Evolutionary conservation across 2,113 vertebrate species (phyloP).

Genomic region (Atherinomorus stipes): DNA sequence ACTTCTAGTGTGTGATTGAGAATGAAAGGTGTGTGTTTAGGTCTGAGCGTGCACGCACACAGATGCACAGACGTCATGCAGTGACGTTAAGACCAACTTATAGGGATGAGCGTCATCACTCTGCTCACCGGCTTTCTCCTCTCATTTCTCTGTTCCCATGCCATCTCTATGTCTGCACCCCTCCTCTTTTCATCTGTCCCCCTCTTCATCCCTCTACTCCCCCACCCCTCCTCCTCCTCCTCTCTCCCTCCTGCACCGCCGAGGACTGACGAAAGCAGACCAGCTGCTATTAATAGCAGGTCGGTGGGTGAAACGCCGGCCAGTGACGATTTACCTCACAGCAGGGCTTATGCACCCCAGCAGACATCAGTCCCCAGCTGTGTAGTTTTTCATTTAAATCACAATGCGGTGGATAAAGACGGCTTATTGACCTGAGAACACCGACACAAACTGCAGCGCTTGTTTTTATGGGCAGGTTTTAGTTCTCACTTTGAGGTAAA

Average conservation of each 20-base stretch:
- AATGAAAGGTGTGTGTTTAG: slow-evolving; percentile 12
- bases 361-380: slow-evolving; percentile 33
- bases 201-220: neutral
- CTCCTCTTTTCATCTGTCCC: neutral
- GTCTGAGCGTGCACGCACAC: slow-evolving; percentile 2
- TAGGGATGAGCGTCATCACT: slow-evolving; percentile 43
- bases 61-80: slow-evolving; percentile 16
- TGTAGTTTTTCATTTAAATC: slow-evolving; percentile 18
- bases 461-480: slow-evolving; percentile 1
- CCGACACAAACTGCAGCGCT: neutral
- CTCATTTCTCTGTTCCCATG: slow-evolving; percentile 20
- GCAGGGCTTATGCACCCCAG: slow-evolving; percentile 21
- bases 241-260: slow-evolving; percentile 17
- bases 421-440: neutral
- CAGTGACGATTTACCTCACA: slow-evolving; percentile 52
- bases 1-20: slow-evolving; percentile 1
- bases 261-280: slow-evolving; percentile 74
- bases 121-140: slow-evolving; percentile 34
- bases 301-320: slow-evolving; percentile 66
- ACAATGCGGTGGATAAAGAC: neutral
- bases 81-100: slow-evolving; percentile 52
- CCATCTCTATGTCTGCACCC: slow-evolving; percentile 7
- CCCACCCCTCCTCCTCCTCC: neutral
- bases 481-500: slow-evolving; percentile 12
- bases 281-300: slow-evolving; percentile 76